Percentiles rank a stretch among this genome's conserved stretches.
These are phyloP conservation scores for Neolamprologus fasciatus DNA, from an alignment of 2,113 vertebrate genomes.

Conservation along the genomic window DNA sequence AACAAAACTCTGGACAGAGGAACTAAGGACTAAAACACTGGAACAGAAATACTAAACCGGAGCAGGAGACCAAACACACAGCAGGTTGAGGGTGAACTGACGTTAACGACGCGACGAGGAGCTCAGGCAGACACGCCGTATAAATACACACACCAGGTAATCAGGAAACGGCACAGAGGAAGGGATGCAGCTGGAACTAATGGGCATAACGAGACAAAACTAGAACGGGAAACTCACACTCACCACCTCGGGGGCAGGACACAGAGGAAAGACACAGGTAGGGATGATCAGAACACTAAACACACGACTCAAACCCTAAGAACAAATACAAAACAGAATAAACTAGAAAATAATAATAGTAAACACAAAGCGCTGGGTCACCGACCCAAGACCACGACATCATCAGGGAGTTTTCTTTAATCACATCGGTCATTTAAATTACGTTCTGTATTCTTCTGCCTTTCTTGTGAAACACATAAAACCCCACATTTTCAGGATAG, in stretches of 20 bases:
- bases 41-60: not conserved
- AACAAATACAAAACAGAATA: not conserved
- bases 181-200: not conserved
- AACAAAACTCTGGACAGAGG: not conserved
- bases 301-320: not conserved
- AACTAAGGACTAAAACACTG: not conserved
- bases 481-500: not conserved
- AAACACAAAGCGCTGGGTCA: not conserved
- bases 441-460: not conserved
- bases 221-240: not conserved
- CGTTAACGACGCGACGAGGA: not conserved
- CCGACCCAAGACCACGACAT: not conserved
- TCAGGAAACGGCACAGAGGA: not conserved
- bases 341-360: not conserved
- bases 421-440: accelerated
- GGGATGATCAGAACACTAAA: accelerated
- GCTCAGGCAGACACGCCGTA: not conserved
- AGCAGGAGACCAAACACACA: not conserved
- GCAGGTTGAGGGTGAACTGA: not conserved
- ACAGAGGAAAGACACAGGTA: not conserved
- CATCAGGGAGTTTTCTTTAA: not conserved
- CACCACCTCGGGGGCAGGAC: accelerated
- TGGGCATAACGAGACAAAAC: not conserved
- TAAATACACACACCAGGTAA: not conserved
- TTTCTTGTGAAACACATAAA: not conserved